A percentile compares a stretch with the other conserved stretches of the same genome.
phyloP scores from a whole-genome alignment of 1,140 invertebrate genomes.

The Zaprionus gabonicus region DNA sequence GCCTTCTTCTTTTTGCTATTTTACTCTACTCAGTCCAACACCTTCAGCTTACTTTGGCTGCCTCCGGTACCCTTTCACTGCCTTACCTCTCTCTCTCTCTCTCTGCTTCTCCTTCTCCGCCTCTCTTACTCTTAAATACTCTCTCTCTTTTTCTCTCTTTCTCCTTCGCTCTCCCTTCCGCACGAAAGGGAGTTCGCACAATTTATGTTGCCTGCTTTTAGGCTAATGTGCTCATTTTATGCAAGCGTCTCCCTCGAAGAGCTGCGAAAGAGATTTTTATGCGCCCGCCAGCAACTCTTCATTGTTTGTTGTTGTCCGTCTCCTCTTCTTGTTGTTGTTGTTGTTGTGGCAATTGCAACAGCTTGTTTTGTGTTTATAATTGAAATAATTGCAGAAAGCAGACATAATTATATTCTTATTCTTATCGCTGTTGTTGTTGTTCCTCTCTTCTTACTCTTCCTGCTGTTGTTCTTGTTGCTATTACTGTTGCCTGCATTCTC shows the following conservation, averaged over 20 bases:
- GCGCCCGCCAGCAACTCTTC: conserved; percentile 46
- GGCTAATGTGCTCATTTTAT: conserved; percentile 72
- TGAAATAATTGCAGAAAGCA: conserved; percentile 72
- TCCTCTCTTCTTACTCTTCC: not conserved
- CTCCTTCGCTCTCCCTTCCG: not conserved
- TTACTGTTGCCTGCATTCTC: conserved; percentile 22
- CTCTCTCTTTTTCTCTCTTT: not conserved
- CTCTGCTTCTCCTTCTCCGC: not conserved
- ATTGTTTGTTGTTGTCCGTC: conserved; percentile 45
- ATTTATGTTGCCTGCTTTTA: conserved; percentile 55
- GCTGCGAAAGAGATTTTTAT: conserved; percentile 56
- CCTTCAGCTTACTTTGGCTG: conserved; percentile 22
- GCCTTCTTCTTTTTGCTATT: conserved; percentile 34
- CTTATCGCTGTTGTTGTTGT: conserved; percentile 28
- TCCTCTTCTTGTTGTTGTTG: conserved; percentile 32
- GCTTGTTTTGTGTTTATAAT: conserved; percentile 74
- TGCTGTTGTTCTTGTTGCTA: conserved; percentile 22
- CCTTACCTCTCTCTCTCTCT: not conserved
- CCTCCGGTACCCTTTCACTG: not conserved
- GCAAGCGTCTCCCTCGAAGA: conserved; percentile 30
- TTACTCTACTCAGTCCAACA: conserved; percentile 39
- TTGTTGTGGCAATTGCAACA: conserved; percentile 59
- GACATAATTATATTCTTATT: conserved; percentile 68
- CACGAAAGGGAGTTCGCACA: conserved; percentile 25
- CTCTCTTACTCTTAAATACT: not conserved